Evolutionary conservation across 2,113 vertebrate genomes (phyloP), one percentile per base, ranked within the genome.

Genomic region (Gymnogyps californianus): DNA sequence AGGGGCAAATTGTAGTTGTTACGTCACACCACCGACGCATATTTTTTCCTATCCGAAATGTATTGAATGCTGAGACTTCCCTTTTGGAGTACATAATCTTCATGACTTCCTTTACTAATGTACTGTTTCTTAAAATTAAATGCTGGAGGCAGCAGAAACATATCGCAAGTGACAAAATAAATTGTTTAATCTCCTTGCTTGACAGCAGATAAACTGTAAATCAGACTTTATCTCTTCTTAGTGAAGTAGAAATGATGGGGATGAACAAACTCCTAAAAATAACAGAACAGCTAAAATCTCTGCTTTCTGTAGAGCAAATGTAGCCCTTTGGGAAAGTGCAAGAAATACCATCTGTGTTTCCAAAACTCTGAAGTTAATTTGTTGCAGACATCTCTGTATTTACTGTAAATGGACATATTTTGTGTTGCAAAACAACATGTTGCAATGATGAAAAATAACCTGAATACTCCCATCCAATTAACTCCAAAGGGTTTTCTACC

Each of bases 301-400:
- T 18, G 38, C 54, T 89, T 83, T 91, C 61, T 74, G 65, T 83
- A 46, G 40, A 70, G 79, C 44, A 84, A 96, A 94, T 19, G 51
- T 24, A 85, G 92, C 84, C 92, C 76, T 92, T 96, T 78, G 81
- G 89, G 86, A 77, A 93, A 85, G 72, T 42, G 72, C 84, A 94
- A 96, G 79, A 95, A 97, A 94, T 85, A 84, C 96, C 96, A 97
- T 97, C 95, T 97, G 97, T 94, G 92, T 82, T 97, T 95, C 89
- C 12, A 11, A 89, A 95, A 84, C 65, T 57, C 87, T 15, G 2
- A 46, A 84, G 67, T 87, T 95, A 93, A 97, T 97, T 96, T 95
- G 79, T 75, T 75, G 92, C 94, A 95, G 89, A 75, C 58, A 3
- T 90, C 51, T 71, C 78, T 40, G 1, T 95, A 71, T 96, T 96